Conservation (phyloP, 1,140 invertebrate species). For the Capitella teleta region DNA sequence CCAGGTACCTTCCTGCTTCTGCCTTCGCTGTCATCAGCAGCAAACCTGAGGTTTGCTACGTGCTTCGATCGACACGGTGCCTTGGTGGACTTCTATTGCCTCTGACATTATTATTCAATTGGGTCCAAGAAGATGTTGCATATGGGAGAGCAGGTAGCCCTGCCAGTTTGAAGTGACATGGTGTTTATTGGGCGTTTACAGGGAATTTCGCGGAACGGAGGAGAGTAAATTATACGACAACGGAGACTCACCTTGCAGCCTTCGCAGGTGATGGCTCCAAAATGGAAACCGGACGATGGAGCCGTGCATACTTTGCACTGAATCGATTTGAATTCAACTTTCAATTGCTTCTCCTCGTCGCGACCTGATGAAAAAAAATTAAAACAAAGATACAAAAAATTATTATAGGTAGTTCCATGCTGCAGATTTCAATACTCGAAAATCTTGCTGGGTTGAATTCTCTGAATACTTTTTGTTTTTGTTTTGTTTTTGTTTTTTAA, state of each 20-base stretch:
- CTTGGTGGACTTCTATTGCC: neutral
- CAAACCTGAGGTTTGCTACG: too few species aligned
- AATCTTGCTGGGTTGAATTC: too few species aligned
- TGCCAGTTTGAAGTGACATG: neutral
- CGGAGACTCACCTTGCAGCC: constrained; percentile 79
- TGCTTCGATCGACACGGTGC: neutral
- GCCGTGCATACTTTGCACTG: constrained; percentile 69
- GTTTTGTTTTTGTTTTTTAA: too few species aligned
- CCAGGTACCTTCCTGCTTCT: too few species aligned
- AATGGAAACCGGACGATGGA: constrained; percentile 89
- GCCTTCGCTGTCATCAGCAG: too few species aligned
- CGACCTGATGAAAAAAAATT: constrained; percentile 5
- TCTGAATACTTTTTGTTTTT: too few species aligned
- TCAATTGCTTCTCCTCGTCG: constrained; percentile 12
- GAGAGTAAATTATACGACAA: neutral
- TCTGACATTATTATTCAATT: neutral
- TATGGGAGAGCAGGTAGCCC: neutral
- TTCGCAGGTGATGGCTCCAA: constrained; percentile 93
- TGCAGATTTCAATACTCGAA: too few species aligned
- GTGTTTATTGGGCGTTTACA: neutral
- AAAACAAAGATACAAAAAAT: neutral
- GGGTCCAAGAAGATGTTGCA: neutral
- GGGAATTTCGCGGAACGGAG: neutral
- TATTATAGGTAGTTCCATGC: neutral
- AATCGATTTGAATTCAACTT: constrained; percentile 18